Base-by-base conservation (phyloP, 2,113 vertebrate species). In the Mirounga angustirostris region DNA sequence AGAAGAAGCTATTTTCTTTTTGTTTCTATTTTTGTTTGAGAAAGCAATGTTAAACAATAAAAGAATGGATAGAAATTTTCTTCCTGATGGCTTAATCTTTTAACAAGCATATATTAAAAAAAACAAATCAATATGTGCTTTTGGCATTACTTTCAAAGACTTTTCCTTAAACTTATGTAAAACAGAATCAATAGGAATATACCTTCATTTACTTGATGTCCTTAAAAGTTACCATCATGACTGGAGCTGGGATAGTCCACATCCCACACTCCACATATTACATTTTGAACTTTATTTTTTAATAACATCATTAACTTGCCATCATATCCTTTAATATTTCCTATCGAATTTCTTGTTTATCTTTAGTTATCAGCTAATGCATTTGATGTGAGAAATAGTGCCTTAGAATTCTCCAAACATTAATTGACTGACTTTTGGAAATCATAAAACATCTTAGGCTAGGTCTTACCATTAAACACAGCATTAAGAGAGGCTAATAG, bases 211-310 rank as follows among this genome's bases (percentile, higher is more conserved):
- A 54, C 71, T 89, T 14, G n/a, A 0, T 86, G 65, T 93, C 36
- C 43, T 82, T 82, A n/a, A 61, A 92, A 79, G 18, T 92, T 94
- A 61, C 4, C 5, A 58, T 87, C n/a, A 52, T 76, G 24, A 76
- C 22, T 69, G 52, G 28, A 71, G 21, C 19, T 94, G 59, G 26
- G 54, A 80, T 52, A 89, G 40, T 85, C 40, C 40, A 43, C 40
- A 43, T 43, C 40, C 40, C 40, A 43, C 40, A 5, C 15, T 74
- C 74, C 28, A 84, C 10, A 76, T 92, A 74, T 43, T 95, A 69
- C 22, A 80, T 83, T 92, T 92, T 96, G 33, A 93, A 74, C 54
- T 94, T 95, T 65, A 86, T 52, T 69, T 97, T 94, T 95, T 87
- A 96, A 81, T 18, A 87, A 7, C 43, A 81, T 80, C 14, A 46